Conservation (phyloP, 1,140 invertebrate genomes). For the Chironomus striatipennis region DNA sequence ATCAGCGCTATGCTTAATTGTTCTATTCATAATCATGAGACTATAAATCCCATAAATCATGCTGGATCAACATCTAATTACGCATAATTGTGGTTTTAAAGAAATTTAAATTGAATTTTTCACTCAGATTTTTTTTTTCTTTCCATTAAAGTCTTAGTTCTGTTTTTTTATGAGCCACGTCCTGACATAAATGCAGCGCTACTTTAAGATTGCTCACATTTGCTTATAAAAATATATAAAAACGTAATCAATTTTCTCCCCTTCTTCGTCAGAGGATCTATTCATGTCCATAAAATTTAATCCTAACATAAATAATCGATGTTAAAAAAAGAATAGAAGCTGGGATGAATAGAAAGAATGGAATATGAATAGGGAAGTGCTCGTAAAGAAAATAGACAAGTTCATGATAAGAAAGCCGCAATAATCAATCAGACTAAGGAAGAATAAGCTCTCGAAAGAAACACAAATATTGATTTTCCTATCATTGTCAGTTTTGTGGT, state of each 20-base stretch:
- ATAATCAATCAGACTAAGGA: conserved; percentile 1
- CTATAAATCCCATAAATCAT: neutral
- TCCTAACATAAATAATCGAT: conserved; percentile 22
- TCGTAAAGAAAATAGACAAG: neutral
- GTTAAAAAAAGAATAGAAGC: neutral
- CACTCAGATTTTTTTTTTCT: neutral
- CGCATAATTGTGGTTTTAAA: conserved; percentile 5
- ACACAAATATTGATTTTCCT: neutral
- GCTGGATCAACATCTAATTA: conserved; percentile 12
- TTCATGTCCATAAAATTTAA: conserved; percentile 22
- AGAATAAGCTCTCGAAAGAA: neutral
- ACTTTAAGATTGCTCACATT: neutral
- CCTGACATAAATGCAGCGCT: neutral
- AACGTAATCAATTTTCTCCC: conserved; percentile 17
- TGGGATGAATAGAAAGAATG: too few relatives aligned
- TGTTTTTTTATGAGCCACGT: neutral
- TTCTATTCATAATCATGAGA: neutral
- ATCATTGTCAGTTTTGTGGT: neutral
- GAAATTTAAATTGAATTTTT: neutral
- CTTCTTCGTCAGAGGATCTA: neutral
- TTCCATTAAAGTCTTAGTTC: conserved; percentile 16
- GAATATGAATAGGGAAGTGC: too few relatives aligned
- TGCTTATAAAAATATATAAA: conserved; percentile 4
- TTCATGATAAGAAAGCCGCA: conserved; percentile 20
- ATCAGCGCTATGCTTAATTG: neutral